Evolutionary conservation across 2,797 vertebrate species (phyloP).

Genomic region (Megaceryle alcyon): DNA sequence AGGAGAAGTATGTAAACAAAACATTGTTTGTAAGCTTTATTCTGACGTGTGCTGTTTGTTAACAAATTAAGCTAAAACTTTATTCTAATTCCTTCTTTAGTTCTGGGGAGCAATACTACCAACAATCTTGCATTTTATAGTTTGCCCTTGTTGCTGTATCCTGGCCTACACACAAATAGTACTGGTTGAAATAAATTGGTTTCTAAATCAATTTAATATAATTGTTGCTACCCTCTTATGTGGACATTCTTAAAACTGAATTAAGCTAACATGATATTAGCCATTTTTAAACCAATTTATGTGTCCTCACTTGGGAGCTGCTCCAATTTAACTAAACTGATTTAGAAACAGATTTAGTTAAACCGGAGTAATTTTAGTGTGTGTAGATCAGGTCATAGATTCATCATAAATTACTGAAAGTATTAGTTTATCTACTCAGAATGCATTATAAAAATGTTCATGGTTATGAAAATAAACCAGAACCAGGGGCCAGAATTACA

Average conservation of each 20-base stretch:
- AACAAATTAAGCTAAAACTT: slow-evolving; percentile 34
- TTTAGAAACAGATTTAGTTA: slow-evolving; percentile 46
- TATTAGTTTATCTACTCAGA: background rate
- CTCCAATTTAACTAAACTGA: slow-evolving; percentile 28
- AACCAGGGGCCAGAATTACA: background rate
- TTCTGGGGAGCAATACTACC: background rate
- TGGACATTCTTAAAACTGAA: slow-evolving; percentile 25
- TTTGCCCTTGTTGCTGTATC: background rate
- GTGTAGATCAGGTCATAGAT: background rate
- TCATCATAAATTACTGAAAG: background rate
- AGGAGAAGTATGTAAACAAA: slow-evolving; percentile 2
- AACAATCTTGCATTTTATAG: background rate
- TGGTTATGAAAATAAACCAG: background rate
- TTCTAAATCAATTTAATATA: slow-evolving; percentile 57
- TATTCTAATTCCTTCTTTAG: background rate
- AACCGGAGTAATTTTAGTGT: slow-evolving; percentile 2
- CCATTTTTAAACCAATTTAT: slow-evolving; percentile 34
- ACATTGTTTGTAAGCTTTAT: background rate
- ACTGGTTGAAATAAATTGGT: slow-evolving; percentile 18
- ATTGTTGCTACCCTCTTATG: slow-evolving; percentile 19
- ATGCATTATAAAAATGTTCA: background rate
- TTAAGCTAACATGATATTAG: slow-evolving; percentile 40
- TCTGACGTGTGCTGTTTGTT: background rate
- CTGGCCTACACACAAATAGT: background rate
- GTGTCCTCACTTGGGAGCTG: background rate